Evolutionary conservation across 2,797 vertebrate species (phyloP), one percentile per base, ranked within the genome.

Genomic region (Lycodopsis pacificus): DNA sequence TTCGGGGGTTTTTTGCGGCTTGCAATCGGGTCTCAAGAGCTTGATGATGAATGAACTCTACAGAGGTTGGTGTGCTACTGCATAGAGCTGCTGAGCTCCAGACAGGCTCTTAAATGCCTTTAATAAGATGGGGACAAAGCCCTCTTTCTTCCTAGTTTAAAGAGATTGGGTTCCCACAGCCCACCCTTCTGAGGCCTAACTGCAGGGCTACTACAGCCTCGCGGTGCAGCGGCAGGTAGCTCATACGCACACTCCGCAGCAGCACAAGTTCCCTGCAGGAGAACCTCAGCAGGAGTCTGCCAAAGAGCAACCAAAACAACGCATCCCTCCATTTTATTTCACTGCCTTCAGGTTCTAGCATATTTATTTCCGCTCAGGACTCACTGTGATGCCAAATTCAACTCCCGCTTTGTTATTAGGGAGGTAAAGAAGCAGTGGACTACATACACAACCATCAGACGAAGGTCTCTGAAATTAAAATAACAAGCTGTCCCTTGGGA

Each of bases 61-160:
- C 74, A 90, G 85, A 90, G 82, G 83, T 77, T 73, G 79, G 77
- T 77, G 84, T 66, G 66, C 81, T 49, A 72, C 79, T 79, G 85
- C 72, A 83, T 76, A 85, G 85, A 91, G 84, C 84, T 44, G 77
- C 88, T 89, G 85, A 92, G 89, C 88, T 83, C 90, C 88, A 91
- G 89, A 88, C 89, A 73, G 81, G 89, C 86, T 89, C 93, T 95
- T 93, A 94, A 94, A 94, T 93, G 84, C 83, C 83, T 94, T 93
- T 92, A 95, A 95, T 95, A 94, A 93, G 92, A 91, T 42, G 69
- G 62, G 85, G 80, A 95, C 94, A 95, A 95, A 95, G 95, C 80
- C 79, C 65, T 90, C 93, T 92, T 95, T 95, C 90, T 95, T 95
- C 75, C 78, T 79, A 85, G 82, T 88, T 91, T 92, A 87, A 91